phyloP scores from a whole-genome alignment of 1,140 invertebrate genomes.

The Periplaneta americana region DNA sequence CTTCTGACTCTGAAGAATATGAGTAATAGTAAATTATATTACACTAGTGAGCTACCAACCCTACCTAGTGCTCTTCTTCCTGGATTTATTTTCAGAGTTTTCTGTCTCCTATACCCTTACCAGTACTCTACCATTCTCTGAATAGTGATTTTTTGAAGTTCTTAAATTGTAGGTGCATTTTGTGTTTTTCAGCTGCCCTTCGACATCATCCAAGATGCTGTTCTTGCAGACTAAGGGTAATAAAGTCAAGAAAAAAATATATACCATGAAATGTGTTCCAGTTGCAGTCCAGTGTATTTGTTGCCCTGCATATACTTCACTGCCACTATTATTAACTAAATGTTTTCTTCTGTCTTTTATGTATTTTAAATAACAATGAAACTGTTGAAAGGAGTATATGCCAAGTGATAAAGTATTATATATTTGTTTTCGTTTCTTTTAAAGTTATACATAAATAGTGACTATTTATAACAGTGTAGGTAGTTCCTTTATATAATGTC shows the following conservation, averaged over 20 bases:
- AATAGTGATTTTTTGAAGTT: too few species aligned
- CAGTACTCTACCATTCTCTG: too few species aligned
- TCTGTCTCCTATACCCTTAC: too few species aligned
- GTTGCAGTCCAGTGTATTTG: background rate
- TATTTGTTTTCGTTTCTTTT: background rate
- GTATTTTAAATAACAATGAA: background rate
- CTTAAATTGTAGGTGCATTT: too few species aligned
- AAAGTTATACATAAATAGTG: background rate
- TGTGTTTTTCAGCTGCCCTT: background rate
- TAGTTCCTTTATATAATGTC: background rate
- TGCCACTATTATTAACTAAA: background rate
- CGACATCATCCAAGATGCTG: background rate
- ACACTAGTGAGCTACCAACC: too few species aligned
- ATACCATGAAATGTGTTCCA: background rate
- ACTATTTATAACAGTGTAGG: background rate
- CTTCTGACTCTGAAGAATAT: too few species aligned
- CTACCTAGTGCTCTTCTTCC: too few species aligned
- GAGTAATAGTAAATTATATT: too few species aligned
- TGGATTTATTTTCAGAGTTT: too few species aligned
- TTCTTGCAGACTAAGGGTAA: background rate
- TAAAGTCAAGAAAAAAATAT: background rate
- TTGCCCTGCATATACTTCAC: background rate
- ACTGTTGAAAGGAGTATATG: background rate
- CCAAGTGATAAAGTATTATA: background rate
- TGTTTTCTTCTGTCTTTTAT: background rate